These are phyloP conservation scores for Hirundichthys speculiger DNA, from an alignment of 2,113 vertebrate genomes.

Conservation along the genomic window DNA sequence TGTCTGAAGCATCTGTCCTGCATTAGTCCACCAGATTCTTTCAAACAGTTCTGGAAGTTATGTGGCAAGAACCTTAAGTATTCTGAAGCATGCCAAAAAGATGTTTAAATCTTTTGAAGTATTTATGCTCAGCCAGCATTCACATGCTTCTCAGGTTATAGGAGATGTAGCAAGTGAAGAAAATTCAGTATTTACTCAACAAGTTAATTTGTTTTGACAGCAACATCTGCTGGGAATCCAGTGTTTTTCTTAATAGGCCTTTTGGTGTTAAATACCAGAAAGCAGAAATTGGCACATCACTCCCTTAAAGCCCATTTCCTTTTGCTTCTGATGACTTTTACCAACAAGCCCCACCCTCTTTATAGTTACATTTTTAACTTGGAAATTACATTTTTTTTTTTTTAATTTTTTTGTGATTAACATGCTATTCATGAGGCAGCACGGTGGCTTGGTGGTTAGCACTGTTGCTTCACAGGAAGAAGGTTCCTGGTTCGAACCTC, in stretches of 20 bases:
- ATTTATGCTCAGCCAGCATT: conserved; percentile 20
- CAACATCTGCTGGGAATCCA: conserved; percentile 53
- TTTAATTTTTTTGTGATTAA: too few species aligned
- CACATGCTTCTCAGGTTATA: conserved; percentile 6
- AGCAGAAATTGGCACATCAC: too few species aligned
- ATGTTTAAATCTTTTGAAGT: conserved; percentile 13
- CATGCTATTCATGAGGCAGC: too few species aligned
- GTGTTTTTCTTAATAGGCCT: background rate
- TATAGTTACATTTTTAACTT: too few species aligned
- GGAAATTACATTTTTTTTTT: too few species aligned
- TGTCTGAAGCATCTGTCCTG: conserved; percentile 40
- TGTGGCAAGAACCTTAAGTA: conserved; percentile 14
- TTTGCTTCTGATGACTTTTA: too few species aligned
- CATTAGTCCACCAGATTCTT: conserved; percentile 8
- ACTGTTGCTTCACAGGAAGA: too few species aligned
- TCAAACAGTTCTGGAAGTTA: background rate
- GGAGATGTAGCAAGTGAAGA: background rate
- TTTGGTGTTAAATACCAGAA: too few species aligned
- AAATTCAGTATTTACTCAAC: conserved; percentile 33
- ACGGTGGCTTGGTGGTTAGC: too few species aligned
- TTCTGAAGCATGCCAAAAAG: background rate
- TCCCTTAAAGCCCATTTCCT: too few species aligned
- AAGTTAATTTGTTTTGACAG: conserved; percentile 56
- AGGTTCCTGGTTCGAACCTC: too few species aligned
- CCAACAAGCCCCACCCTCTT: too few species aligned